Evolutionary conservation across 1,140 invertebrate genomes (phyloP).

Genomic region (Arion vulgaris): DNA sequence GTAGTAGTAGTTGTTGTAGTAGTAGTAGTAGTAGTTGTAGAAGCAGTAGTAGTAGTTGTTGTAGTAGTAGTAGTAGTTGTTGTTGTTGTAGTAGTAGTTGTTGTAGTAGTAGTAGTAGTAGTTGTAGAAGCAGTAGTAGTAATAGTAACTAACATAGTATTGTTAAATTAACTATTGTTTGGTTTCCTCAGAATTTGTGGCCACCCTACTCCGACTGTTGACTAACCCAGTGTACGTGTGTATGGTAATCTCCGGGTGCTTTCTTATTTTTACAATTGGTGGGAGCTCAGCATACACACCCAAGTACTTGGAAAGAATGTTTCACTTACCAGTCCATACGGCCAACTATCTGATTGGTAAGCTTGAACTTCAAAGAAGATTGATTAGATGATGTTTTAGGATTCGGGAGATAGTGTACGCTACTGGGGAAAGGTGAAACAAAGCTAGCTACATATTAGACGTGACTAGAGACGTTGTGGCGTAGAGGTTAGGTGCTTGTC

Average conservation of each 20-base stretch:
- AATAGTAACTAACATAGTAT: neutral
- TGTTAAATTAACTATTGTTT: neutral
- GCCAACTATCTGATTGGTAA: constrained; percentile 26
- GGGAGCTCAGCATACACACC: neutral
- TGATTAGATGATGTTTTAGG: too few species aligned
- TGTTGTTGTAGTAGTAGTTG: neutral
- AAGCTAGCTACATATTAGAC: too few species aligned
- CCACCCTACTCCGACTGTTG: neutral
- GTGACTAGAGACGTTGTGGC: too few species aligned
- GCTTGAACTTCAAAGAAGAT: too few species aligned
- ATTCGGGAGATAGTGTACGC: too few species aligned
- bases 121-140: neutral
- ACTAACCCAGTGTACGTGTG: neutral
- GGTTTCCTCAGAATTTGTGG: neutral
- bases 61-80: constrained; percentile 20
- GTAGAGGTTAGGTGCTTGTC: too few species aligned
- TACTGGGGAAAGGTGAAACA: too few species aligned
- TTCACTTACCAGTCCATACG: constrained; percentile 15
- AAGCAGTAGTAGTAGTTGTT: neutral
- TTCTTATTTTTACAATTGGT: constrained; percentile 5
- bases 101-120: neutral
- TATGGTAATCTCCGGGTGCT: neutral
- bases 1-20: neutral
- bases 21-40: constrained; percentile 10
- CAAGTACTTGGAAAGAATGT: constrained; percentile 28